Base-by-base conservation (phyloP, 2,888 invertebrate genomes). In the Mesorhabditis belari region DNA sequence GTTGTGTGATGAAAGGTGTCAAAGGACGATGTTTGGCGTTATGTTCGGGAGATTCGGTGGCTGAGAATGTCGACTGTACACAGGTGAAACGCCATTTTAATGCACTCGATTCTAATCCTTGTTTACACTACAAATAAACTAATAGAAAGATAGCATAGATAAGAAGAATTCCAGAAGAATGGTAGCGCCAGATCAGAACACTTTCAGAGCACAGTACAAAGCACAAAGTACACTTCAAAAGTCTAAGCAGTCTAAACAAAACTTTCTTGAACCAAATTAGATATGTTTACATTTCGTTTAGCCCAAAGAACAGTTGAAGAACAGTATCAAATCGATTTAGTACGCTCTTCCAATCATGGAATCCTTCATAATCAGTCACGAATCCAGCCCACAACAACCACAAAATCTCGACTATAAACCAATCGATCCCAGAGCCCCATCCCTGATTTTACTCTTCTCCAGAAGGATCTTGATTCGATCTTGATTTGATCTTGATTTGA, bases 311-410 rank as follows among this genome's bases (percentile, higher is more conserved):
- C 51, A n/a, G 17, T 21, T 51, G 19, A n/a, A 6, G 9, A 9
- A 6, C 21, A 9, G 9, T 27, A 19, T 19, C 21, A 66, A 70
- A 17, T 70, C 68, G 26, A 49, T 65, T 0, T 50, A 58, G 5
- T 64, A 63, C 27, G 69, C 71, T 5, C 63, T 69, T 9, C 52
- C 60, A 5, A 69, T 71, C 23, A 67, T 71, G 67, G 23, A 55
- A 9, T 71, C 69, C 49, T 66, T 57, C 26, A 63, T 71, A 12
- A 63, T 61, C 50, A 61, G 66, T 6, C 67, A 69, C 54, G 64
- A 63, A 23, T 58, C 63, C 9, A 60, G 57, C 23, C 71, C 71
- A 24, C 35, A 50, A 0, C 35, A 61, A 49, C 64, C 68, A 5
- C 62, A 57, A 9, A 63, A 65, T 27, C 29, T 69, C 3, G 26